Conservation (phyloP, 2,113 vertebrate genomes). For the Cynopterus brachyotis region DNA sequence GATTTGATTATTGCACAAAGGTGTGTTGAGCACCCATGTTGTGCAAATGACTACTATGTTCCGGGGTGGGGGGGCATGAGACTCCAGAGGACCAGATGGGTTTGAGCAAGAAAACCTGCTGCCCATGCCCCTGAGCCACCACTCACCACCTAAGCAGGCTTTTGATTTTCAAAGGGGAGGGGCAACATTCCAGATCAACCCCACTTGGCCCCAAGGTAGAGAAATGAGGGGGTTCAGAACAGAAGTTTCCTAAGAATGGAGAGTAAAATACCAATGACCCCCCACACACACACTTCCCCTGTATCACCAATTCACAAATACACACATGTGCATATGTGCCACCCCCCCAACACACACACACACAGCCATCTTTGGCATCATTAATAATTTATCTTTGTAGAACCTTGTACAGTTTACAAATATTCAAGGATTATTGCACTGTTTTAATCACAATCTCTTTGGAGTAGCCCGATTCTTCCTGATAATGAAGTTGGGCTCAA, state of each 20-base stretch:
- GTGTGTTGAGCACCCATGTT: not conserved
- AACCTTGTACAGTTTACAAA: constrained; percentile 57
- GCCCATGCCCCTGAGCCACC: not conserved
- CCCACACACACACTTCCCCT: not conserved
- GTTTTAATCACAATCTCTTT: constrained; percentile 59
- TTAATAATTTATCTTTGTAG: constrained; percentile 65
- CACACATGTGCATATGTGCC: too few relatives aligned
- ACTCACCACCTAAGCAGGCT: not conserved
- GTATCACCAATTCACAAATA: not conserved
- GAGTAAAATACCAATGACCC: not conserved
- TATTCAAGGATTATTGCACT: constrained; percentile 69
- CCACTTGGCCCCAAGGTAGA: not conserved
- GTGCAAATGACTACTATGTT: not conserved
- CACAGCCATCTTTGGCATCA: constrained; percentile 40
- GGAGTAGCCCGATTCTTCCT: constrained; percentile 1
- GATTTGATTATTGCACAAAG: not conserved
- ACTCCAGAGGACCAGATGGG: not conserved
- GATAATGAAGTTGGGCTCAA: constrained; percentile 32
- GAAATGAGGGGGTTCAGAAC: not conserved
- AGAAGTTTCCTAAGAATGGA: not conserved
- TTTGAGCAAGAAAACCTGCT: not conserved
- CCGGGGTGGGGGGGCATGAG: not conserved
- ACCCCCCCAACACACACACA: not conserved
- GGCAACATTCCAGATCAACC: not conserved
- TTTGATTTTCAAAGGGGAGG: not conserved